These are phyloP conservation scores for Balearica regulorum DNA, from an alignment of 2,797 vertebrate species.

Conservation along the genomic window DNA sequence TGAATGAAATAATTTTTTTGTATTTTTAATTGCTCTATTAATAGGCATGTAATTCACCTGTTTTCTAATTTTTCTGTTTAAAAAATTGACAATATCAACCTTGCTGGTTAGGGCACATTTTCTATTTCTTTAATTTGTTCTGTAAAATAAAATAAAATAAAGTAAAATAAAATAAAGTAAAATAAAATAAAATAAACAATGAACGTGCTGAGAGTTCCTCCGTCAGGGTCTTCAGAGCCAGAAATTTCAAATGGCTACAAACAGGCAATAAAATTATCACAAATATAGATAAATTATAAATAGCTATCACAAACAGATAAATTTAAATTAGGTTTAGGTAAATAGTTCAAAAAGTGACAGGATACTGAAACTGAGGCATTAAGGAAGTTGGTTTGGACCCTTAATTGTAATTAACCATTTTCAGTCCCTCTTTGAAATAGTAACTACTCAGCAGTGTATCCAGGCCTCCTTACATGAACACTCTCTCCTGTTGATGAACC, in stretches of 20 bases:
- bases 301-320: background rate
- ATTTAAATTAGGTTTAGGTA: background rate
- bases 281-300: background rate
- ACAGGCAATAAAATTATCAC: background rate
- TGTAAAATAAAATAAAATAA: background rate
- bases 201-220: rapidly evolving
- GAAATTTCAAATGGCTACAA: background rate
- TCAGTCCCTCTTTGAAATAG: background rate
- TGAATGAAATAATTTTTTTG: background rate
- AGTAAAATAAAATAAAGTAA: background rate
- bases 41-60: background rate
- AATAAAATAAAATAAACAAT: background rate
- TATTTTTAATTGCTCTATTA: background rate
- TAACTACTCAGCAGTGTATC: background rate
- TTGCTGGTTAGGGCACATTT: background rate
- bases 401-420: background rate
- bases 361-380: background rate
- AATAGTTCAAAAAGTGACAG: background rate
- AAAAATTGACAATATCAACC: background rate
- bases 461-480: background rate
- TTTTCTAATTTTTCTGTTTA: background rate
- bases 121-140: background rate
- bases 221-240: background rate
- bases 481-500: background rate
- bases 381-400: background rate